Conservation (phyloP, 2,797 vertebrate genomes). For the Lophius americanus region DNA sequence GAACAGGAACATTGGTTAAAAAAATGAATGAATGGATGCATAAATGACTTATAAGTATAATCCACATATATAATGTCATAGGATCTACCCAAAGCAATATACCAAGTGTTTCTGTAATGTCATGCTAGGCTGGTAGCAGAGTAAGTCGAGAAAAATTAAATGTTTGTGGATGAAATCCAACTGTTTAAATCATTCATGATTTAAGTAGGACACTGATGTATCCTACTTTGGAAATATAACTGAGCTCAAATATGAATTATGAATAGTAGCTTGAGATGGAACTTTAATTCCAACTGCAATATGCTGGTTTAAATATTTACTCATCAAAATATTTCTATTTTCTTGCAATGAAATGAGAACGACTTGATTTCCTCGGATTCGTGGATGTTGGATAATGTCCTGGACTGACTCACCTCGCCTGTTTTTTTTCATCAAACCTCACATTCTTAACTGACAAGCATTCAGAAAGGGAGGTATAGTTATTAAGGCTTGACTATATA, state of each 20-base stretch:
- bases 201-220: slow-evolving; percentile 20
- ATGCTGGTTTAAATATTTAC: not conserved
- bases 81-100: not conserved
- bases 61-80: not conserved
- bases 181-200: slow-evolving; percentile 61
- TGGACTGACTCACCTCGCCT: too few relatives aligned
- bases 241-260: slow-evolving; percentile 53
- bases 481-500: too few relatives aligned
- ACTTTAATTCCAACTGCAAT: slow-evolving; percentile 27
- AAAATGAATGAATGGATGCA: too few relatives aligned
- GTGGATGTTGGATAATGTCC: too few relatives aligned
- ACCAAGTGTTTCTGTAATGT: slow-evolving; percentile 4
- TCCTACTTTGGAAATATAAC: slow-evolving; percentile 40
- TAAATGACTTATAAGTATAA: too few relatives aligned
- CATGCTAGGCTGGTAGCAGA: slow-evolving; percentile 28
- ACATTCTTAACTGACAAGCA: too few relatives aligned
- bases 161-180: slow-evolving; percentile 28
- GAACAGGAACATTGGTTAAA: too few relatives aligned
- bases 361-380: too few relatives aligned
- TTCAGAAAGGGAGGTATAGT: too few relatives aligned
- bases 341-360: not conserved
- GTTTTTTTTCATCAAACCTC: too few relatives aligned
- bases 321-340: slow-evolving; percentile 4
- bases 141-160: slow-evolving; percentile 28
- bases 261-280: slow-evolving; percentile 26